Evolutionary conservation across 2,113 vertebrate genomes (phyloP), one percentile per base, ranked within the genome.

Genomic region (Sylvietta virens): DNA sequence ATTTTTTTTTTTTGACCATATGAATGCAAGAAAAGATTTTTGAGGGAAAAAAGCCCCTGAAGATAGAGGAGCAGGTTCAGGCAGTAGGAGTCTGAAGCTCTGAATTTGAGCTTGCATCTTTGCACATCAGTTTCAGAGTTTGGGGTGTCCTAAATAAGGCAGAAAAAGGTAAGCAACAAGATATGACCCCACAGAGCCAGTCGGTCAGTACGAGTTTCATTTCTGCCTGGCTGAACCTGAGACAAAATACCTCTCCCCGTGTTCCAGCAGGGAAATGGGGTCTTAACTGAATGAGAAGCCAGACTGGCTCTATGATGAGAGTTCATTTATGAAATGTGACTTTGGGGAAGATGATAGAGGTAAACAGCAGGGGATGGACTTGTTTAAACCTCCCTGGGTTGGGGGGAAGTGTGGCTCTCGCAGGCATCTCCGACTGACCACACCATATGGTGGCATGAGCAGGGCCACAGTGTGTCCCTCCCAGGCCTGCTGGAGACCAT

Each of bases 11-110:
- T 93, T 45, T 72, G 8, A 40, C 7, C 0, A 0, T 51, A 11
- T 23, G 27, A 33, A 48, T 1, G 0, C 9, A 73, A 82, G 6
- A 65, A 72, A 84, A 53, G 1, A 44, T 2, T 13, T 2, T 3
- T 20, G 3, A 1, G 10, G 14, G 9, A 2, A 5, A 28, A 37
- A n/a, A 28, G 8, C 0, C 8, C 4, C 12, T 78, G 44, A 57
- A 44, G 9, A 47, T 9, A 40, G 6, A 15, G 7, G 1, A 51
- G 6, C 7, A 47, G 23, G 20, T 69, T 88, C 42, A 44, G 50
- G 15, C 27, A 86, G 30, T 10, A 10, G 11, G 24, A 87, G 7
- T 7, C 42, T 51, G 24, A 22, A 89, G 23, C 24, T 78, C 71
- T 80, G 54, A 73, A 37, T 45, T 15, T 31, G 24, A 23, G 3